These are phyloP conservation scores for Sogatella furcifera DNA, from an alignment of 1,140 invertebrate species.

Conservation along the genomic window DNA sequence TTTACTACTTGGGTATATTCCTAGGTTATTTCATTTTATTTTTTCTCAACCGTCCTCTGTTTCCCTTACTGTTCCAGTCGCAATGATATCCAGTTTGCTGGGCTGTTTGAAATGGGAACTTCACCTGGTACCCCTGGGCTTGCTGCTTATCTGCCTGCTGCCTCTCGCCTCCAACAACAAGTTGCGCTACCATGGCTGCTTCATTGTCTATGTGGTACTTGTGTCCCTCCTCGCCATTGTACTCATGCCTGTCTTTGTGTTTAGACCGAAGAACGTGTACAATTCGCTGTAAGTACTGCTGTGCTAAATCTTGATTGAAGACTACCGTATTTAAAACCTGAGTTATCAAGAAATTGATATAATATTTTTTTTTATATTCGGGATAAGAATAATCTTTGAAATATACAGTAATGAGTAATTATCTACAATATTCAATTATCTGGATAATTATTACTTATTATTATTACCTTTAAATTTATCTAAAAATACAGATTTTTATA, in stretches of 20 bases:
- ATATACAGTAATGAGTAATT: too few relatives aligned
- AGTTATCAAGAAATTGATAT: too few relatives aligned
- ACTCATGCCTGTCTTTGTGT: constrained; percentile 26
- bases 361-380: too few relatives aligned
- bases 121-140: not conserved
- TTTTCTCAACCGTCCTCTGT: too few relatives aligned
- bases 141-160: constrained; percentile 8
- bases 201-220: constrained; percentile 25
- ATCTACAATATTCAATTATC: too few relatives aligned
- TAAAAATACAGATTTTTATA: too few relatives aligned
- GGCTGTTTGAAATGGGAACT: constrained; percentile 3
- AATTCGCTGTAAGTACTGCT: constrained; percentile 27
- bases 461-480: too few relatives aligned
- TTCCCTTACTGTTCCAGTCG: not conserved
- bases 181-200: constrained; percentile 29
- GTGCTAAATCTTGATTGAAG: not conserved
- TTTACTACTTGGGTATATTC: too few relatives aligned
- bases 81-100: not conserved
- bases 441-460: too few relatives aligned
- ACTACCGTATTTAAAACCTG: too few relatives aligned
- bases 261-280: constrained; percentile 26
- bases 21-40: too few relatives aligned
- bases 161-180: constrained; percentile 13
- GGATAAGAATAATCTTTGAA: too few relatives aligned
- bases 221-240: constrained; percentile 23